Evolutionary conservation across 2,113 vertebrate genomes (phyloP).

Genomic region (Psophia crepitans): DNA sequence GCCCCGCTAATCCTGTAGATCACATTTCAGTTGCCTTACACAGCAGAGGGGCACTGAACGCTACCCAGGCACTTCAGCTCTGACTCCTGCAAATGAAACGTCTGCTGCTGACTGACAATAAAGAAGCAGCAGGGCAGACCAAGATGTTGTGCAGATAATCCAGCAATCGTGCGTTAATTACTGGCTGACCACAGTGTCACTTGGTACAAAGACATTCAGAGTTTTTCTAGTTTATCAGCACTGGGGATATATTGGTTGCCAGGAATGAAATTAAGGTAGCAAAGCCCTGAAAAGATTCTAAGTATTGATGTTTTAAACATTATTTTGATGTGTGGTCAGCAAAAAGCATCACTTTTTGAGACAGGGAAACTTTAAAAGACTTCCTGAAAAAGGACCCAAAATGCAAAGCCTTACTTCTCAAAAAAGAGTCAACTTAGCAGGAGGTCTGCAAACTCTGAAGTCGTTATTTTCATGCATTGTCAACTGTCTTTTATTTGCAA

Average conservation of each 20-base stretch:
- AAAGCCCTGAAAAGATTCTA: neutral
- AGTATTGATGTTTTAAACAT: neutral
- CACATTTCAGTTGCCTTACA: neutral
- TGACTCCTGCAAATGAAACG: neutral
- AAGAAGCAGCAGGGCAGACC: neutral
- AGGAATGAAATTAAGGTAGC: neutral
- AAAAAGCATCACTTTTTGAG: neutral
- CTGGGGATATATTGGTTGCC: neutral
- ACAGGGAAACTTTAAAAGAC: neutral
- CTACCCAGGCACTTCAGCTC: neutral
- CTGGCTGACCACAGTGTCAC: neutral
- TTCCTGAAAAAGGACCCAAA: neutral
- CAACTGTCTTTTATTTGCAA: neutral
- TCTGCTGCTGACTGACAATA: neutral
- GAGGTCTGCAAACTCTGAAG: neutral
- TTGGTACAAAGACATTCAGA: neutral
- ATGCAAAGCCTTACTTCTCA: neutral
- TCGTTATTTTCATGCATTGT: neutral
- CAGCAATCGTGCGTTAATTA: neutral
- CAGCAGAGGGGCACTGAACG: neutral
- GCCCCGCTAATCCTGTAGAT: neutral
- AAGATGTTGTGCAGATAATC: neutral
- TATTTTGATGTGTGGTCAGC: neutral
- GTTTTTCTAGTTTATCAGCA: neutral
- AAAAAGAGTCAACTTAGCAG: neutral